Evolutionary conservation across 2,797 vertebrate genomes (phyloP).

Genomic region (Coccyzus lansbergi): DNA sequence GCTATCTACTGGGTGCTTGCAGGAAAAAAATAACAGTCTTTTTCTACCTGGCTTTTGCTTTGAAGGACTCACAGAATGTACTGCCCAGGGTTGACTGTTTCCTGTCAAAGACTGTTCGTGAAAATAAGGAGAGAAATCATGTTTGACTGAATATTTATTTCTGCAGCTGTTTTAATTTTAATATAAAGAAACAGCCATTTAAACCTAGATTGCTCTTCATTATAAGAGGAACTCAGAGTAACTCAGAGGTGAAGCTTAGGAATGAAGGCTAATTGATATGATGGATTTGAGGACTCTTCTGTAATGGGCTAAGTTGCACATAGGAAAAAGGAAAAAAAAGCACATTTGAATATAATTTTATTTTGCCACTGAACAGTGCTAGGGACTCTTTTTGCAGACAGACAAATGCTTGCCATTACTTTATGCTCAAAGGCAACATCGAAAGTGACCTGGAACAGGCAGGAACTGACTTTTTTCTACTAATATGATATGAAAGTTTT

Average conservation of each 20-base stretch:
- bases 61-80: not conserved
- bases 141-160: not conserved
- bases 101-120: not conserved
- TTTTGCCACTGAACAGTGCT: constrained; percentile 5
- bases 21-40: not conserved
- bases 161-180: not conserved
- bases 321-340: not conserved
- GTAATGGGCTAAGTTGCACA: not conserved
- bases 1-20: not conserved
- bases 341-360: not conserved
- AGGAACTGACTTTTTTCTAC: constrained; percentile 69
- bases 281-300: not conserved
- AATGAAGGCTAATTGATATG: not conserved
- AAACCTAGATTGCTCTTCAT: not conserved
- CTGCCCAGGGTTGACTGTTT: not conserved
- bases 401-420: constrained; percentile 63
- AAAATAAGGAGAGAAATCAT: not conserved
- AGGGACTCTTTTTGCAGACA: constrained; percentile 44
- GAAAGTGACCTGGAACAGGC: constrained; percentile 72
- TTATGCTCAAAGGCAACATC: constrained; percentile 59
- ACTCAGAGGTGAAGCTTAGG: not conserved
- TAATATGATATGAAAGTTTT: constrained; percentile 79
- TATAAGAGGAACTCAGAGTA: not conserved
- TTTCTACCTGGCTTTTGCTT: not conserved
- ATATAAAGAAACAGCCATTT: not conserved